Conservation (phyloP, 2,113 vertebrate genomes). For the Oplegnathus fasciatus region DNA sequence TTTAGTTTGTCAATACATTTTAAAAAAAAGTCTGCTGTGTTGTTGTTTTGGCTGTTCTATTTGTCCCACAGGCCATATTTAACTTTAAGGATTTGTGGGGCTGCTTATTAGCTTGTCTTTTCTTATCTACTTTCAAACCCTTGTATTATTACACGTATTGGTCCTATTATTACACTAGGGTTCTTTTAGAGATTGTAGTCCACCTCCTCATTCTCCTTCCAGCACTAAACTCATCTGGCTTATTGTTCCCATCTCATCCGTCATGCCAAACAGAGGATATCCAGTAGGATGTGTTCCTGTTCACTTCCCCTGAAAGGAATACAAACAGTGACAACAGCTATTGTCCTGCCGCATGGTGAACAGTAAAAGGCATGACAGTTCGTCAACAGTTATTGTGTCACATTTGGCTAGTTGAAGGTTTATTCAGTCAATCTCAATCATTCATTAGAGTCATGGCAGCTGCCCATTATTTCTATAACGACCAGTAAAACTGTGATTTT, state of each 20-base stretch:
- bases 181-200: slow-evolving; percentile 27
- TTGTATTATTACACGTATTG: neutral
- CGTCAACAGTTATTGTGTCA: slow-evolving; percentile 57
- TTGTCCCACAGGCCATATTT: neutral
- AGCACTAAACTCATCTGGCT: slow-evolving; percentile 35
- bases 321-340: slow-evolving; percentile 71
- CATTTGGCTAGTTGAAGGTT: slow-evolving; percentile 41
- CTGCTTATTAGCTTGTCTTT: slow-evolving; percentile 20
- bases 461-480: slow-evolving; percentile 19
- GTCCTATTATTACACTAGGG: slow-evolving; percentile 6
- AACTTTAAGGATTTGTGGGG: neutral
- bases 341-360: slow-evolving; percentile 62
- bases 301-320: slow-evolving; percentile 60
- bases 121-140: slow-evolving; percentile 7
- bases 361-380: slow-evolving; percentile 60
- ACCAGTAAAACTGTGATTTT: neutral
- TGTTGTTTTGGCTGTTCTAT: slow-evolving; percentile 15
- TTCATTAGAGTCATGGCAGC: slow-evolving; percentile 15
- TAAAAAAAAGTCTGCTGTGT: neutral
- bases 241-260: slow-evolving; percentile 66
- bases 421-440: slow-evolving; percentile 33
- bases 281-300: slow-evolving; percentile 76
- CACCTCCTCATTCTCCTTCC: slow-evolving; percentile 27
- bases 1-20: slow-evolving; percentile 9
- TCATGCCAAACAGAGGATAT: slow-evolving; percentile 77